These are phyloP conservation scores for Lutraria lutraria DNA, from an alignment of 2,888 invertebrate genomes.

Conservation along the genomic window DNA sequence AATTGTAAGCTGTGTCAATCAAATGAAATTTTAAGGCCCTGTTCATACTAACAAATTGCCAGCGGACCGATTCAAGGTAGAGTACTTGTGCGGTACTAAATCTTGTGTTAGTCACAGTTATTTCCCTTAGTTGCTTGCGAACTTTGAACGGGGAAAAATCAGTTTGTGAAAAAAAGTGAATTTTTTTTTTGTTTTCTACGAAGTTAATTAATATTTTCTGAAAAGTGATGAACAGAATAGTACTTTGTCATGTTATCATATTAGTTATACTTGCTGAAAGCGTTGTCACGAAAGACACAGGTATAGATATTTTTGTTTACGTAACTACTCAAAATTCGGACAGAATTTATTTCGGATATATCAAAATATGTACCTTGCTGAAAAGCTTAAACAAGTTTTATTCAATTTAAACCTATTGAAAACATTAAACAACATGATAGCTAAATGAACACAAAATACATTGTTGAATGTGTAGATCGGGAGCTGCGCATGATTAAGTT, in stretches of 20 bases:
- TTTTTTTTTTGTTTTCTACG: not conserved
- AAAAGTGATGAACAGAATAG: not conserved
- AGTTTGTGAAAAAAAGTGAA: not conserved
- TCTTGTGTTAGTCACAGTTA: not conserved
- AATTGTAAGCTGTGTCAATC: too few relatives aligned
- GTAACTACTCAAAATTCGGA: constrained; percentile 17
- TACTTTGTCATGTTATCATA: not conserved
- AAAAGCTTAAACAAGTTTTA: too few relatives aligned
- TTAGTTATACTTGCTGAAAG: not conserved
- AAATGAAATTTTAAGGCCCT: too few relatives aligned
- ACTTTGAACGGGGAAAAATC: not conserved
- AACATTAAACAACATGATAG: too few relatives aligned
- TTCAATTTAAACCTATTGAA: too few relatives aligned
- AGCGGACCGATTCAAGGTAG: not conserved
- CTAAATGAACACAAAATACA: too few relatives aligned
- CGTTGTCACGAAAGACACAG: constrained; percentile 3
- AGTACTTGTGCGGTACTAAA: not conserved
- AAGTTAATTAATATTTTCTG: not conserved
- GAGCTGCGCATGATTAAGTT: too few relatives aligned
- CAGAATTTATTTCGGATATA: constrained; percentile 21
- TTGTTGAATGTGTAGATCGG: too few relatives aligned
- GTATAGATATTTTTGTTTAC: constrained; percentile 33
- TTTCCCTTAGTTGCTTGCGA: not conserved
- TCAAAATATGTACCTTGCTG: not conserved
- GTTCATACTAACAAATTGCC: too few relatives aligned